Conservation (phyloP, 2,113 vertebrate species). For the Geothlypis trichas region DNA sequence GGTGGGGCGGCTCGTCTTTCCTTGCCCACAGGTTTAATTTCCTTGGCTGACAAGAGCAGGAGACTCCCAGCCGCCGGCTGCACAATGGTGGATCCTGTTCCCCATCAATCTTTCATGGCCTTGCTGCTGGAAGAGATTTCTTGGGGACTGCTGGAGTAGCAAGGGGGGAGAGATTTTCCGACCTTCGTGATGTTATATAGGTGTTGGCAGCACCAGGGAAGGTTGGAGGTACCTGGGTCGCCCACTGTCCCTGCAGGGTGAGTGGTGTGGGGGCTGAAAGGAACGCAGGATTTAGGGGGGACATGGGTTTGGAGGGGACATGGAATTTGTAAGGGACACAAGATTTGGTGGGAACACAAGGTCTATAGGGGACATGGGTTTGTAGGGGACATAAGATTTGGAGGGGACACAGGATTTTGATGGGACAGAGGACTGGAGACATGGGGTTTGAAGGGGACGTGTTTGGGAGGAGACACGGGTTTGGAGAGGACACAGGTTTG, state of each 20-base stretch:
- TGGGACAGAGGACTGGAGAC: background rate
- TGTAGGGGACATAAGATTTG: no score
- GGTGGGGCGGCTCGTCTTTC: background rate
- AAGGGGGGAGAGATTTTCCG: background rate
- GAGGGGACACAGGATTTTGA: background rate
- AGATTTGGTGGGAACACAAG: background rate
- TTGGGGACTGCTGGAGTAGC: background rate
- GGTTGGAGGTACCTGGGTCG: background rate
- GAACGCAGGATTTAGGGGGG: background rate
- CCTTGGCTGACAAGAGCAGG: background rate
- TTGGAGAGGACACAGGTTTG: background rate
- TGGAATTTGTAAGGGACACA: background rate
- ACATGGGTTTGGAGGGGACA: background rate
- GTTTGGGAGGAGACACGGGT: background rate
- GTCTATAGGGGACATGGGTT: no score
- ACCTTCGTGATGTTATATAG: rapidly evolving
- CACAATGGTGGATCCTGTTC: slow-evolving; percentile 44
- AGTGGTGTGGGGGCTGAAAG: background rate
- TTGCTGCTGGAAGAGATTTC: background rate
- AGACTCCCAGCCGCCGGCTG: background rate
- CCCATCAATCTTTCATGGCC: slow-evolving; percentile 38
- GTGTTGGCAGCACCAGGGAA: background rate
- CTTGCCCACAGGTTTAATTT: slow-evolving; percentile 2
- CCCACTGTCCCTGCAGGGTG: background rate
- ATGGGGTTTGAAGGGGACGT: background rate